phyloP scores from a whole-genome alignment of 2,888 invertebrate species.

The Eumerus sabulonum region DNA sequence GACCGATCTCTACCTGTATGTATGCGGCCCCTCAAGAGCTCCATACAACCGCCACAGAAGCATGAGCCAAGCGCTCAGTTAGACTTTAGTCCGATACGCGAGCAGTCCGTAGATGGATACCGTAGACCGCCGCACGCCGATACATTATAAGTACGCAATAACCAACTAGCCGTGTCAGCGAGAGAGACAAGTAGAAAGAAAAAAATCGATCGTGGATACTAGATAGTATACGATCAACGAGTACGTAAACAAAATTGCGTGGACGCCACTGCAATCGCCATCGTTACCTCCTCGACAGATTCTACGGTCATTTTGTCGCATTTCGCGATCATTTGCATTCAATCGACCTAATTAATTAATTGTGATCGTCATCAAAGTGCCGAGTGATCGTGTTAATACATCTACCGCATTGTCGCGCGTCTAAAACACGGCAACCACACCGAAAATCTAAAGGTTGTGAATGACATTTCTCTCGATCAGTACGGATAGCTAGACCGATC shows the following conservation, averaged over 20 bases:
- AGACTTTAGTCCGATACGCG: conserved; percentile 62
- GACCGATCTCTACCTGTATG: not conserved
- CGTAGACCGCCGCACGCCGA: conserved; percentile 19
- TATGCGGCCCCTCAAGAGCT: conserved; percentile 5
- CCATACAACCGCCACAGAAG: conserved; percentile 13
- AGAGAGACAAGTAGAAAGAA: conserved; percentile 21
- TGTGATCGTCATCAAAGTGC: conserved; percentile 51
- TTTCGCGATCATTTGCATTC: conserved; percentile 52
- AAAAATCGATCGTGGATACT: conserved; percentile 7
- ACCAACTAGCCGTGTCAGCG: conserved; percentile 1
- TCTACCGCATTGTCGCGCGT: not conserved
- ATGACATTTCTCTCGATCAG: conserved; percentile 25
- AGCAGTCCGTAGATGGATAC: conserved; percentile 50
- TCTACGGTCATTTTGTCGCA: conserved; percentile 33
- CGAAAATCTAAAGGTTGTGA: conserved; percentile 3
- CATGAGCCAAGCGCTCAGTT: conserved; percentile 57
- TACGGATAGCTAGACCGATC: not conserved
- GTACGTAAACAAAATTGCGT: conserved; percentile 58
- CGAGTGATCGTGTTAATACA: conserved; percentile 9
- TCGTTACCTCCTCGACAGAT: conserved; percentile 66
- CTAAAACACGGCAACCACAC: too few species aligned
- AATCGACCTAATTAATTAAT: conserved; percentile 63
- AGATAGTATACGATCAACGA: too few species aligned
- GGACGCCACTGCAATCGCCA: conserved; percentile 73
- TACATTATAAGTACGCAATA: conserved; percentile 13